Conservation (phyloP, 1,140 invertebrate species). For the Drosophila prosaltans region DNA sequence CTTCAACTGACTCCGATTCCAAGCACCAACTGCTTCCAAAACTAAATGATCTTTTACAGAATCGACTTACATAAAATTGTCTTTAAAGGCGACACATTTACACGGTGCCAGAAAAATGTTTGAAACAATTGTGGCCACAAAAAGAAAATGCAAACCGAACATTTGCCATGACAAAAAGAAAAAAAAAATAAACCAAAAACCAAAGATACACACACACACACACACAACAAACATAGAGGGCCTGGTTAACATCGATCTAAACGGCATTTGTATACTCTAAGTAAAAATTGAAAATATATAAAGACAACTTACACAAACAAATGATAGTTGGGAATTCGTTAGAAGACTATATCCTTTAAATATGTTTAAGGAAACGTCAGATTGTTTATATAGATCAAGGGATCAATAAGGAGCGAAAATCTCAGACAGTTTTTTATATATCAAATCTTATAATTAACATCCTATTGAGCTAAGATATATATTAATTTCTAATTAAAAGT, state of each 20-base stretch:
- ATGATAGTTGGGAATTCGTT: too few relatives aligned
- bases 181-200: background rate
- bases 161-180: conserved; percentile 35
- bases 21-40: conserved; percentile 30
- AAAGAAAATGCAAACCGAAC: conserved; percentile 60
- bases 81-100: conserved; percentile 81
- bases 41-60: conserved; percentile 72
- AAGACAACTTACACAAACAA: too few relatives aligned
- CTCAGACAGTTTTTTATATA: too few relatives aligned
- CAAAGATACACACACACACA: conserved; percentile 28
- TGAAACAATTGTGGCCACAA: conserved; percentile 63
- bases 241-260: conserved; percentile 22
- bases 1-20: conserved; percentile 18
- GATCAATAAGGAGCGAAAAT: too few relatives aligned
- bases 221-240: conserved; percentile 20
- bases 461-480: too few relatives aligned
- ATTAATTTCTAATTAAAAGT: too few relatives aligned
- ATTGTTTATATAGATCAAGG: too few relatives aligned
- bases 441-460: too few relatives aligned
- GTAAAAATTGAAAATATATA: background rate
- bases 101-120: conserved; percentile 62
- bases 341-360: too few relatives aligned
- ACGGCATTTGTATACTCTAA: background rate
- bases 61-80: conserved; percentile 79
- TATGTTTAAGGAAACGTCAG: too few relatives aligned